A percentile compares a stretch with the other conserved stretches of the same genome.
phyloP scores from a whole-genome alignment of 2,888 invertebrate species.

The Cheilosia scutellata region DNA sequence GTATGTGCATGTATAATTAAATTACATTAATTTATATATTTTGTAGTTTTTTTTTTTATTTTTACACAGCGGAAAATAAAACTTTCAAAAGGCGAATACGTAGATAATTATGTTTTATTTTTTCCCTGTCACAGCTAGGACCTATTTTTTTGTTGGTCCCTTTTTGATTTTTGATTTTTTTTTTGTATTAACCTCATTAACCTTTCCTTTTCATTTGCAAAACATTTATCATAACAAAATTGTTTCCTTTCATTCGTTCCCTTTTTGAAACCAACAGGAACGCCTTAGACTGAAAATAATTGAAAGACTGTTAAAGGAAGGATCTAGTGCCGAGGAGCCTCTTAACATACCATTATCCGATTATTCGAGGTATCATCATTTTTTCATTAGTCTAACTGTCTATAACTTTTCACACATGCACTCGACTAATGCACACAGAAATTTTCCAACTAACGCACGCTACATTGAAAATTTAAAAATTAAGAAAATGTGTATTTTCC shows the following conservation, averaged over 20 bases:
- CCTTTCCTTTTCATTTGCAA: conserved; percentile 6
- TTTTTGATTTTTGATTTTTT: conserved; percentile 16
- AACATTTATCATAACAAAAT: conserved; percentile 33
- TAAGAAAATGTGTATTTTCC: conserved; percentile 16
- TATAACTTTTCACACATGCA: conserved; percentile 2
- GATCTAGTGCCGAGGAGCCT: conserved; percentile 95
- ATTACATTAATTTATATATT: conserved; percentile 30
- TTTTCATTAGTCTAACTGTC: conserved; percentile 18
- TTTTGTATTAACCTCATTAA: conserved; percentile 25
- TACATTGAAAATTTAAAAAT: conserved; percentile 1
- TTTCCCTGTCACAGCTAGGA: conserved; percentile 17
- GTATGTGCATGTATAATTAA: conserved; percentile 37
- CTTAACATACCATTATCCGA: conserved; percentile 93
- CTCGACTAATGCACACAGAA: conserved; percentile 2
- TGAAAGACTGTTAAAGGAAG: conserved; percentile 90
- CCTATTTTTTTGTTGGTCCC: not conserved
- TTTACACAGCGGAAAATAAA: conserved; percentile 58
- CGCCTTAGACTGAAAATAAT: conserved; percentile 91
- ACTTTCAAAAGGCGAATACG: conserved; percentile 52
- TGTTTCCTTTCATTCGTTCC: conserved; percentile 52
- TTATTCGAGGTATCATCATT: conserved; percentile 90
- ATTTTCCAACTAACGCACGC: conserved; percentile 23
- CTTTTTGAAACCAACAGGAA: conserved; percentile 85
- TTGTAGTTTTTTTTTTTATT: conserved; percentile 12
- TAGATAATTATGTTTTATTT: conserved; percentile 59